Percentiles rank a stretch among this genome's conserved stretches.
Evolutionary conservation across 30 jellyfish, hydroid and myxozoan genomes (phyloP).

Genomic region (Morbakka virulenta): DNA sequence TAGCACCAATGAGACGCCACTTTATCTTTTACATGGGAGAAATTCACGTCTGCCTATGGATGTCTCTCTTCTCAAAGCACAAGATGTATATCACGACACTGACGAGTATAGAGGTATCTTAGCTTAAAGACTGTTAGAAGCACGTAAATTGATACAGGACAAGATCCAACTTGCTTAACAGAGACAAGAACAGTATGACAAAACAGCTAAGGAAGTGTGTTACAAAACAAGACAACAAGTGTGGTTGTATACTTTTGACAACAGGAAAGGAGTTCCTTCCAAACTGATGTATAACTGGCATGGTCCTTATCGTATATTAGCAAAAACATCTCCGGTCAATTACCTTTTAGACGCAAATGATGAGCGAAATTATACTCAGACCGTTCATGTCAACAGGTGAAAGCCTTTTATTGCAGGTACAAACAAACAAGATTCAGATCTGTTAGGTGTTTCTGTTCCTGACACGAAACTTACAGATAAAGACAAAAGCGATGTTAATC

Average conservation of each 20-base stretch:
- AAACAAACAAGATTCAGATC: not conserved
- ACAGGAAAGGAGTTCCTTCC: conserved; percentile 28
- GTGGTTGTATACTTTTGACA: conserved; percentile 53
- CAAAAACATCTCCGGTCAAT: conserved; percentile 44
- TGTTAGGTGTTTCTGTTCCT: not conserved
- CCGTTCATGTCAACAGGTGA: conserved; percentile 36
- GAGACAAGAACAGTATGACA: conserved; percentile 19
- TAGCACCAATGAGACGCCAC: conserved; percentile 29
- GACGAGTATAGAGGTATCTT: conserved; percentile 12
- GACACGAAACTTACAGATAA: not conserved
- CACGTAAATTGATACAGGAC: conserved; percentile 18
- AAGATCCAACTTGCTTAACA: conserved; percentile 38
- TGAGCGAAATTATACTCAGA: conserved; percentile 8
- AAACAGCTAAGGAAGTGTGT: conserved; percentile 24
- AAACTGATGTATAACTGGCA: conserved; percentile 52
- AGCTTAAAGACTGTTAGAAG: conserved; percentile 13
- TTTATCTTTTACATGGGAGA: conserved; percentile 33
- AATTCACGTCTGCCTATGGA: conserved; percentile 55
- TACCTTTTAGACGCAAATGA: conserved; percentile 28
- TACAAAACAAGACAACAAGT: conserved; percentile 36
- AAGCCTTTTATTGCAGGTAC: conserved; percentile 22
- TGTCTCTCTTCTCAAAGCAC: conserved; percentile 26
- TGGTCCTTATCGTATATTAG: conserved; percentile 66
- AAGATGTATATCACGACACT: conserved; percentile 7
- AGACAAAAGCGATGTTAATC: not conserved